Evolutionary conservation across 2,797 vertebrate genomes (phyloP).

Genomic region (Valencia hispanica): DNA sequence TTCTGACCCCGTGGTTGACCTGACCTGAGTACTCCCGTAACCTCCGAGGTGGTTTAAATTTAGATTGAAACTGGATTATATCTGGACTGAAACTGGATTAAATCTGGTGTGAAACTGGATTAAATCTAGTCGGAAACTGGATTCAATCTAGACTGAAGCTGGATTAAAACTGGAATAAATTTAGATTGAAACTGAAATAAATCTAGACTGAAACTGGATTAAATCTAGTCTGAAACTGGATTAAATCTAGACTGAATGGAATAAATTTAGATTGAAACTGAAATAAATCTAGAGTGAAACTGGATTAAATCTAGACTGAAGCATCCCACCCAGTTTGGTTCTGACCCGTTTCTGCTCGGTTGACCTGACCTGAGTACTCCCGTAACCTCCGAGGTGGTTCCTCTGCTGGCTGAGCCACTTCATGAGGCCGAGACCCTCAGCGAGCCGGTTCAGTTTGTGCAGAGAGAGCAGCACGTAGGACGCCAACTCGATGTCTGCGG

Average conservation of each 20-base stretch:
- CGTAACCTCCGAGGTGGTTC: constrained; percentile 87
- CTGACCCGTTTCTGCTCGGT: too few species aligned
- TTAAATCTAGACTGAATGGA: neutral
- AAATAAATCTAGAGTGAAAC: too few species aligned
- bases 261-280: too few species aligned
- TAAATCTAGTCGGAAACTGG: too few species aligned
- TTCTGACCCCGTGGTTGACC: too few species aligned
- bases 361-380: constrained; percentile 89
- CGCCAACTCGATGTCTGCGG: constrained; percentile 86
- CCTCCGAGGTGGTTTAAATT: constrained; percentile 83
- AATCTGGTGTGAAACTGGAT: too few species aligned
- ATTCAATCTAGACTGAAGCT: too few species aligned
- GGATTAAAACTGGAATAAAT: too few species aligned
- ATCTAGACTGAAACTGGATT: neutral
- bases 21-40: constrained; percentile 90
- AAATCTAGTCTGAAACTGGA: too few species aligned
- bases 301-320: too few species aligned
- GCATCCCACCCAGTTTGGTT: too few species aligned
- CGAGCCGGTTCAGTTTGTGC: constrained; percentile 68
- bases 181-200: neutral
- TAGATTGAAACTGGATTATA: too few species aligned
- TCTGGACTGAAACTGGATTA: neutral
- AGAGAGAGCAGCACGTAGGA: constrained; percentile 86
- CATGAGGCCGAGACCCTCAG: constrained; percentile 81
- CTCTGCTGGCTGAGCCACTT: constrained; percentile 91